Evolutionary conservation across 1,140 invertebrate species (phyloP).

Genomic region (Micrasema longulum): DNA sequence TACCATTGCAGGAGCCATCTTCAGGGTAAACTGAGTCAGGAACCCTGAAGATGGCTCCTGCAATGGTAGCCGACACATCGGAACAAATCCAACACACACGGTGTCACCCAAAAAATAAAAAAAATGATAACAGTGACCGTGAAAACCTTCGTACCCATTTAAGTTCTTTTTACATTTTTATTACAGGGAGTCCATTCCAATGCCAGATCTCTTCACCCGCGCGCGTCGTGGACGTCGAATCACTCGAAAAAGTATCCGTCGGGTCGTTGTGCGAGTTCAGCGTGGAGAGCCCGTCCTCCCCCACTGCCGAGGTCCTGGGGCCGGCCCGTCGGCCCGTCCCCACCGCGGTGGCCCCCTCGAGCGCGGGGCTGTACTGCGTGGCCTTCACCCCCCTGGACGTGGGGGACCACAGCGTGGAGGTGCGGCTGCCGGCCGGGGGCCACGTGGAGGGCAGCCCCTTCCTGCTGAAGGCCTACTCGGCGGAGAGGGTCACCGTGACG

Average conservation of each 20-base stretch:
- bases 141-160: no score
- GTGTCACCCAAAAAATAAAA: no score
- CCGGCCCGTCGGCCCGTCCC: conserved; percentile 78
- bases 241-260: conserved; percentile 93
- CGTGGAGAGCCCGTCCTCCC: conserved; percentile 82
- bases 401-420: conserved; percentile 94
- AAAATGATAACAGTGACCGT: no score
- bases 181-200: conserved; percentile 69
- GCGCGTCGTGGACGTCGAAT: conserved; percentile 75
- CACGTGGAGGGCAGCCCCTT: conserved; percentile 95
- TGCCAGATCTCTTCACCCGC: conserved; percentile 76
- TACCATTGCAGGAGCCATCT: no score
- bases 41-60: no score
- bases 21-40: no score
- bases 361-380: conserved; percentile 66
- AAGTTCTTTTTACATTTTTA: no score
- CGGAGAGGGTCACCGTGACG: conserved; percentile 89
- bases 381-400: conserved; percentile 91
- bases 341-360: conserved; percentile 69
- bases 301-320: conserved; percentile 83
- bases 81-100: no score
- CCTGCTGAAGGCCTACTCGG: conserved; percentile 94
- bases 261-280: conserved; percentile 85
- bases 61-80: no score
- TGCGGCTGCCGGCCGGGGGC: conserved; percentile 78